phyloP scores from a whole-genome alignment of 2,113 vertebrate genomes.

The Paracyprichromis sp. region DNA sequence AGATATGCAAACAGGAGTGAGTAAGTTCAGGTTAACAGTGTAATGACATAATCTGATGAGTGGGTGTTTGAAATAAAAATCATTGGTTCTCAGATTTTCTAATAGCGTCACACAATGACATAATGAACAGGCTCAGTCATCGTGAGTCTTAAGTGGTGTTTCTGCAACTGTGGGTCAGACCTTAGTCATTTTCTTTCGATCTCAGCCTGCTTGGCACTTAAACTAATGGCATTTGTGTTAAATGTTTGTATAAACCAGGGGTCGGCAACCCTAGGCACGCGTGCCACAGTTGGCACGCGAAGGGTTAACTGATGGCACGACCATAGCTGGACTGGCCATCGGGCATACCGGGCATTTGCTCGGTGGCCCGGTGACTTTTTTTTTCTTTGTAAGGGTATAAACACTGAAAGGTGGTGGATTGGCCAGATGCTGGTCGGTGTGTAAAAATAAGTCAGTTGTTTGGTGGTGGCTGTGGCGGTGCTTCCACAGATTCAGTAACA shows the following conservation, averaged over 20 bases:
- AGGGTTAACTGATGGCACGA: neutral
- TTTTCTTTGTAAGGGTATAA: neutral
- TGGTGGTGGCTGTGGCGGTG: neutral
- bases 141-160: neutral
- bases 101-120: conserved; percentile 17
- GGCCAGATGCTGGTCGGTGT: neutral
- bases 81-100: neutral
- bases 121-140: neutral
- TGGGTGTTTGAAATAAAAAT: neutral
- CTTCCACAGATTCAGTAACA: neutral
- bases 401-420: neutral
- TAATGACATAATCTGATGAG: neutral
- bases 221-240: neutral
- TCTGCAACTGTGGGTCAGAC: neutral
- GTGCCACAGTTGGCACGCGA: fast-evolving
- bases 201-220: neutral
- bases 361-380: neutral
- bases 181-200: neutral
- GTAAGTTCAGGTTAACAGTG: neutral
- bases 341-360: neutral
- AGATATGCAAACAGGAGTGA: neutral
- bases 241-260: neutral
- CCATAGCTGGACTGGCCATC: neutral
- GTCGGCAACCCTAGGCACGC: neutral
- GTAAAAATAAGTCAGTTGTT: neutral